These are phyloP conservation scores for Oreonectes daqikongensis DNA, from an alignment of 2,797 vertebrate species.

Conservation along the genomic window DNA sequence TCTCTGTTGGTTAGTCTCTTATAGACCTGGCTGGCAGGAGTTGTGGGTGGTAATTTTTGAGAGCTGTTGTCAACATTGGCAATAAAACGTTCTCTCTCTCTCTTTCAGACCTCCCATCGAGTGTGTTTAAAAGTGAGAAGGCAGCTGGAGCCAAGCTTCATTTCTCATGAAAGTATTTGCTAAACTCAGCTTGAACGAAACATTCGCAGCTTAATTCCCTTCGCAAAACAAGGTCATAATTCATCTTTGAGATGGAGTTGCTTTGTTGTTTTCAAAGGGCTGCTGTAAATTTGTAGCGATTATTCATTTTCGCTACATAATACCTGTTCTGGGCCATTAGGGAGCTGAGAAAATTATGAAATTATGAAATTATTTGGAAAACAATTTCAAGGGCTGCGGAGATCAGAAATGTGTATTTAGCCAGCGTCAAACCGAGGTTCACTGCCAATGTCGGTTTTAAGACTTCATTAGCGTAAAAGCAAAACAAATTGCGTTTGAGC, in stretches of 20 bases:
- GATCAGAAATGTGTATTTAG: slow-evolving; percentile 17
- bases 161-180: slow-evolving; percentile 53
- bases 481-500: neutral
- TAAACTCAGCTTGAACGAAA: slow-evolving; percentile 47
- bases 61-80: slow-evolving; percentile 25
- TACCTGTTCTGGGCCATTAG: slow-evolving; percentile 42
- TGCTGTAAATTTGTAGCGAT: slow-evolving; percentile 24
- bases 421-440: neutral
- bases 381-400: slow-evolving; percentile 6
- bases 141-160: slow-evolving; percentile 33
- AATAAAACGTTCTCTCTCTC: neutral
- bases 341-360: slow-evolving; percentile 38
- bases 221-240: slow-evolving; percentile 33
- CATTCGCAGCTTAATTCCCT: slow-evolving; percentile 48
- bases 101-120: slow-evolving; percentile 18
- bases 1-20: slow-evolving; percentile 29
- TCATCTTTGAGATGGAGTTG: slow-evolving; percentile 35
- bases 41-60: slow-evolving; percentile 25
- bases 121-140: slow-evolving; percentile 33
- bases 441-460: slow-evolving; percentile 11
- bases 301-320: slow-evolving; percentile 32
- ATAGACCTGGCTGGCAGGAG: slow-evolving; percentile 13
- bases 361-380: slow-evolving; percentile 38
- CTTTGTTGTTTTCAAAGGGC: slow-evolving; percentile 32
- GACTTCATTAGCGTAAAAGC: slow-evolving; percentile 12